Conservation (phyloP, 2,113 vertebrate genomes). For the Podarcis cretensis region DNA sequence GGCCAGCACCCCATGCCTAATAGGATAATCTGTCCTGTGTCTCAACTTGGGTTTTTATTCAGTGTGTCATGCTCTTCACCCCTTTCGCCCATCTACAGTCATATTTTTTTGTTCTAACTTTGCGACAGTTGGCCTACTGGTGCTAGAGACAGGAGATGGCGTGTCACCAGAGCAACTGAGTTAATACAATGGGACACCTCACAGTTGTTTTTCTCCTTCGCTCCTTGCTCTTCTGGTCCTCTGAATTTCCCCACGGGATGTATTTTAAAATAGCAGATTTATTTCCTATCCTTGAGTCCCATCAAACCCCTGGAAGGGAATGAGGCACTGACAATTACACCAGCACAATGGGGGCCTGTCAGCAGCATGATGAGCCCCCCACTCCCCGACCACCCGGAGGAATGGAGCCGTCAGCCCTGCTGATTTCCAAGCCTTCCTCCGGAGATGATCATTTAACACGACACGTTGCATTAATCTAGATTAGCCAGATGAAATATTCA, state of each 20-base stretch:
- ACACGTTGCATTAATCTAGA: neutral
- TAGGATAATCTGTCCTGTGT: too few relatives aligned
- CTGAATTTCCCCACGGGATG: neutral
- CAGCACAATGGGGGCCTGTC: neutral
- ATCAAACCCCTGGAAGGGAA: neutral
- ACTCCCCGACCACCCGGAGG: neutral
- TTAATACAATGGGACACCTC: too few relatives aligned
- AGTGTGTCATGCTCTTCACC: too few relatives aligned
- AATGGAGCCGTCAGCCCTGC: neutral
- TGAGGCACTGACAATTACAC: neutral
- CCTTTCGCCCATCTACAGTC: too few relatives aligned
- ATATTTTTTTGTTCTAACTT: too few relatives aligned
- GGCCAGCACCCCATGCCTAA: too few relatives aligned
- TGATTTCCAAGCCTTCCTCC: neutral
- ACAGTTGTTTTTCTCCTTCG: too few relatives aligned
- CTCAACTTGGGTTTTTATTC: too few relatives aligned
- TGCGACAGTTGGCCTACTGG: too few relatives aligned
- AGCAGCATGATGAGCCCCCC: neutral
- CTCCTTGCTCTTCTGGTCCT: neutral
- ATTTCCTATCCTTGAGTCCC: neutral
- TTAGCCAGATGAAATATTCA: slow-evolving; percentile 39
- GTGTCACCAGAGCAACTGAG: too few relatives aligned
- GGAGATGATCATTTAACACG: neutral
- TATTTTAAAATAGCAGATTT: neutral
- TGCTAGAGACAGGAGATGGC: too few relatives aligned